phyloP scores from a whole-genome alignment of 1,140 invertebrate species.

The Diabrotica undecimpunctata region DNA sequence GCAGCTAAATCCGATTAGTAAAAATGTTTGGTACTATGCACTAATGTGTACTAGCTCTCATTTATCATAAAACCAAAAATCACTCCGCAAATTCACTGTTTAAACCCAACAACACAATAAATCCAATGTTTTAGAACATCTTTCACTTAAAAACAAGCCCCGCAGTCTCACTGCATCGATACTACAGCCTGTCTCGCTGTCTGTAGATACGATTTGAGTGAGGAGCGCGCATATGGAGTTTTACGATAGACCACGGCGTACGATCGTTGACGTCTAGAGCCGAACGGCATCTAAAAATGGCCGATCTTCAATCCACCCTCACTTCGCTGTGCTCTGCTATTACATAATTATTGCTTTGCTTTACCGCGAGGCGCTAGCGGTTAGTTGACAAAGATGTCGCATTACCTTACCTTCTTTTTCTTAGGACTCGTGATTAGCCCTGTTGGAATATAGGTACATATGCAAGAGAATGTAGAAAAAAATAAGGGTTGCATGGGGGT shows the following conservation, averaged over 20 bases:
- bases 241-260: slow-evolving; percentile 10
- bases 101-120: slow-evolving; percentile 1
- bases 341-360: slow-evolving; percentile 16
- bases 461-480: background rate
- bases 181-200: slow-evolving; percentile 13
- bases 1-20: background rate
- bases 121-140: slow-evolving; percentile 18
- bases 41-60: background rate
- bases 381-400: background rate
- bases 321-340: slow-evolving; percentile 5
- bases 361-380: slow-evolving; percentile 4
- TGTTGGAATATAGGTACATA: too few species aligned
- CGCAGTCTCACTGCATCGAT: slow-evolving; percentile 28
- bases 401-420: background rate
- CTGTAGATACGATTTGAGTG: background rate
- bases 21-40: background rate
- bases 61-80: background rate
- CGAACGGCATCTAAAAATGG: slow-evolving; percentile 30
- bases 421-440: background rate
- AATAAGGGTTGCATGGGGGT: too few species aligned
- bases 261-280: background rate
- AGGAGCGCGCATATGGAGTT: slow-evolving; percentile 25
- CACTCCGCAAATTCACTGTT: slow-evolving; percentile 5
- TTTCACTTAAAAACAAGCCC: slow-evolving; percentile 17
- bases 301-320: slow-evolving; percentile 22